Base-by-base conservation (phyloP, 2,113 vertebrate species). In the Psettodes erumei region DNA sequence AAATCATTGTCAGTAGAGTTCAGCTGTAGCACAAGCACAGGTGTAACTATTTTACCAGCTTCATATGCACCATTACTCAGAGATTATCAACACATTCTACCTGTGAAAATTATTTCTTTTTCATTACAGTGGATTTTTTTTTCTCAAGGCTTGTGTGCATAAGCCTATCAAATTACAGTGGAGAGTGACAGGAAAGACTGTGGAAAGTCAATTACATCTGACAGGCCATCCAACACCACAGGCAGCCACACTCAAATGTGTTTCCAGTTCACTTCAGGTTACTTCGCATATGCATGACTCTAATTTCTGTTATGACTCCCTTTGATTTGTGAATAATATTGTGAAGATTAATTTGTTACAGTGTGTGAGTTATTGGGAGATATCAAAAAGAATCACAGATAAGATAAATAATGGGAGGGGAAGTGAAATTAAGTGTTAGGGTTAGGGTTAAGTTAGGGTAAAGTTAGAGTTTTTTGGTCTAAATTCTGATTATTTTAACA, bases 161-260 rank as follows among this genome's bases (percentile, higher is more conserved):
- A 63, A 84, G 50, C 23, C 59, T 43, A 56, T 77, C 50, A 74
- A 74, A 79, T 71, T 71, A 77, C 47, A 54, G 11, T 9, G 15
- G n/a, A 40, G 55, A 65, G 61, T 79, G 81, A 75, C 71, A 77
- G 55, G 25, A 75, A 74, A 59, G 61, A 78, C 74, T 42, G 25
- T 47, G 25, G 70, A 83, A 76, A 81, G 77, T 73, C 56, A 68
- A 88, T 82, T 79, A 67, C 23, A 67, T 76, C 50, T 77, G 83
- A 76, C 83, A 79, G 71, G 71, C 25, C 59, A 54, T 68, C 54
- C 50, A 47, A 68, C 66, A 33, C 65, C 8, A 6, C 76, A 21
- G 83, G 80, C 71, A 35, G 62, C 62, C 65, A 18, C 56, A 33
- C 58, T 71, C 54, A 27, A 28, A 55, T 72, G 65, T 77, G 54